Conservation (phyloP, 2,797 vertebrate genomes). For the Crocidura indochinensis region DNA sequence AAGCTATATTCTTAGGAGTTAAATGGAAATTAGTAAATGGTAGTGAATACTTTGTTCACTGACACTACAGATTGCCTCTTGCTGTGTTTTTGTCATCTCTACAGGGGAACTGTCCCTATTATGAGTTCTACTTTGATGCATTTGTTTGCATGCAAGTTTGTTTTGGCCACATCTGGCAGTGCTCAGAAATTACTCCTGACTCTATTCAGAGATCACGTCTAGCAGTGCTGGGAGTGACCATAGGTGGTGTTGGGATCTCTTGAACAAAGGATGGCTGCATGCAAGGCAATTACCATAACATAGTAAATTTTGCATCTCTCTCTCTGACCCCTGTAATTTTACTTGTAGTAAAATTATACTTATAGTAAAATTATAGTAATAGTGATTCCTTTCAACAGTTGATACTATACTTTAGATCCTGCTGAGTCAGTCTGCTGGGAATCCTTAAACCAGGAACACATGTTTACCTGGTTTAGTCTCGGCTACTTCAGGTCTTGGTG, state of each 20-base stretch:
- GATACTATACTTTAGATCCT: background rate
- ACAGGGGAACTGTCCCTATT: background rate
- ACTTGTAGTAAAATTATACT: too few species aligned
- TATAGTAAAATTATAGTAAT: too few species aligned
- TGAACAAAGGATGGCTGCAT: too few species aligned
- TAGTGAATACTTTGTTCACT: background rate
- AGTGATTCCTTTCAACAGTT: background rate
- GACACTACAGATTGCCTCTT: background rate
- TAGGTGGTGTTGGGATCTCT: too few species aligned
- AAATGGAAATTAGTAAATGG: slow-evolving; percentile 32
- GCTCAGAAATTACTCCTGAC: too few species aligned
- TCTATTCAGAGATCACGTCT: too few species aligned
- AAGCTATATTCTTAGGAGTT: slow-evolving; percentile 19
- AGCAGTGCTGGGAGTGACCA: too few species aligned
- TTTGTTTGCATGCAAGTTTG: too few species aligned
- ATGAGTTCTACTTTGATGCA: background rate
- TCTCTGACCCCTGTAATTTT: too few species aligned
- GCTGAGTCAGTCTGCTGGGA: background rate
- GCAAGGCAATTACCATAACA: too few species aligned
- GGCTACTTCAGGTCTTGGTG: slow-evolving; percentile 83
- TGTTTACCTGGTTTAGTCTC: slow-evolving; percentile 86
- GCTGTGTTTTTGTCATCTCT: background rate
- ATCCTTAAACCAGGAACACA: slow-evolving; percentile 42
- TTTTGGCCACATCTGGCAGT: too few species aligned
- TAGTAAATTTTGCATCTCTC: too few species aligned